A percentile compares a stretch with the other conserved stretches of the same genome.
Evolutionary conservation across 2,797 vertebrate genomes (phyloP).

Genomic region (Siniperca undulata): DNA sequence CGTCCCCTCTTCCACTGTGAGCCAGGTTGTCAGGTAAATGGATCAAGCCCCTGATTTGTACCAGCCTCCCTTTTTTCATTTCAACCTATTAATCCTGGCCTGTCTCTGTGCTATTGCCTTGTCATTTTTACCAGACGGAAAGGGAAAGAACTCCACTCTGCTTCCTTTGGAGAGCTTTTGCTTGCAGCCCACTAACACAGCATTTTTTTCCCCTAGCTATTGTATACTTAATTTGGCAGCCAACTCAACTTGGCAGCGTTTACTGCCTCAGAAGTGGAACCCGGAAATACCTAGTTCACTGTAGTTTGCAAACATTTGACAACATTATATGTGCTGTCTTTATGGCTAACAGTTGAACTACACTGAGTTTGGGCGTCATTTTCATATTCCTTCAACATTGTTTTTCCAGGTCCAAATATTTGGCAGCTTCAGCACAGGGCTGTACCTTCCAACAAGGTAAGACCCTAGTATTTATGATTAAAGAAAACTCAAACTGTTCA

Average conservation of each 20-base stretch:
- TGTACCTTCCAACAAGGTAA: slow-evolving; percentile 98
- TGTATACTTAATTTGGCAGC: slow-evolving; percentile 67
- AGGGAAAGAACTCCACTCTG: slow-evolving; percentile 63
- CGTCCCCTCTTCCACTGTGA: slow-evolving; percentile 51
- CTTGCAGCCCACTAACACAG: slow-evolving; percentile 40
- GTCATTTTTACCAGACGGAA: slow-evolving; percentile 66
- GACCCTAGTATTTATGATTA: slow-evolving; percentile 17
- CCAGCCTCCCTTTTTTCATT: slow-evolving; percentile 66
- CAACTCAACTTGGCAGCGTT: slow-evolving; percentile 50
- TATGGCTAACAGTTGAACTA: too few species aligned
- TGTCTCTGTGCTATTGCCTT: slow-evolving; percentile 55
- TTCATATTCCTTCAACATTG: slow-evolving; percentile 20
- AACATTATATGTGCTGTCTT: too few species aligned
- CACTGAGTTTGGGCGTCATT: too few species aligned
- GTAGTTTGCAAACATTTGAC: slow-evolving; percentile 47
- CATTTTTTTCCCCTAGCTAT: slow-evolving; percentile 47
- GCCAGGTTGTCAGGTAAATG: slow-evolving; percentile 74
- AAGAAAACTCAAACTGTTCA: not conserved
- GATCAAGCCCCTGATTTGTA: slow-evolving; percentile 74
- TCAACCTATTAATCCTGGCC: slow-evolving; percentile 68
- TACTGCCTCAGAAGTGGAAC: slow-evolving; percentile 45
- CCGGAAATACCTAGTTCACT: slow-evolving; percentile 56
- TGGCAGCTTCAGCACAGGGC: slow-evolving; percentile 98
- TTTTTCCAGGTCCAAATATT: slow-evolving; percentile 94
- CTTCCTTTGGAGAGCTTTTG: slow-evolving; percentile 61